phyloP scores from a whole-genome alignment of 2,888 invertebrate genomes.

The Eupithecia abbreviata region DNA sequence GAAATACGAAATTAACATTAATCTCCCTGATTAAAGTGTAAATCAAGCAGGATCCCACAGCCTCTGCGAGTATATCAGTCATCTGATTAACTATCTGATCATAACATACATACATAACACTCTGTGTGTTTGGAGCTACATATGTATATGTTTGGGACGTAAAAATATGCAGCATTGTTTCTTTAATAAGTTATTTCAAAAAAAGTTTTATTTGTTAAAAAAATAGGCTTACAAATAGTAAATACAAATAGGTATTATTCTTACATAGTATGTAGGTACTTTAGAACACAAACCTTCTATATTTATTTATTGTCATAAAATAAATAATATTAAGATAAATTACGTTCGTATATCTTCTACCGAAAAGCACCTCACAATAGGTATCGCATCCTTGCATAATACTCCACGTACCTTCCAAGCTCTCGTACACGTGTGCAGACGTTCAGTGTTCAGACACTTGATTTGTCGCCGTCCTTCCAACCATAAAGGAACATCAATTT shows the following conservation, averaged over 20 bases:
- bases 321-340: not conserved
- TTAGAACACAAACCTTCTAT: too few relatives aligned
- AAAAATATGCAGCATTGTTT: not conserved
- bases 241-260: too few relatives aligned
- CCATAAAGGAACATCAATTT: conserved; percentile 21
- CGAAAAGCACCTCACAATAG: not conserved
- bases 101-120: not conserved
- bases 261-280: too few relatives aligned
- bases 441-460: conserved; percentile 17
- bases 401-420: not conserved
- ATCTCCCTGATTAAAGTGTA: not conserved
- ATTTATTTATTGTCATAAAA: too few relatives aligned
- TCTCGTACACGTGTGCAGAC: conserved; percentile 13
- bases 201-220: too few relatives aligned
- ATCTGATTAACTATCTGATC: not conserved
- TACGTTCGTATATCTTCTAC: not conserved
- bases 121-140: not conserved
- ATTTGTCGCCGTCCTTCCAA: conserved; percentile 10
- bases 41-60: not conserved
- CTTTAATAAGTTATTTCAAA: too few relatives aligned
- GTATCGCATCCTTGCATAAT: not conserved
- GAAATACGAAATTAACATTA: not conserved
- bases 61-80: not conserved
- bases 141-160: not conserved
- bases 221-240: too few relatives aligned